Conservation (phyloP, 2,888 invertebrate species). For the Halictus ligatus region DNA sequence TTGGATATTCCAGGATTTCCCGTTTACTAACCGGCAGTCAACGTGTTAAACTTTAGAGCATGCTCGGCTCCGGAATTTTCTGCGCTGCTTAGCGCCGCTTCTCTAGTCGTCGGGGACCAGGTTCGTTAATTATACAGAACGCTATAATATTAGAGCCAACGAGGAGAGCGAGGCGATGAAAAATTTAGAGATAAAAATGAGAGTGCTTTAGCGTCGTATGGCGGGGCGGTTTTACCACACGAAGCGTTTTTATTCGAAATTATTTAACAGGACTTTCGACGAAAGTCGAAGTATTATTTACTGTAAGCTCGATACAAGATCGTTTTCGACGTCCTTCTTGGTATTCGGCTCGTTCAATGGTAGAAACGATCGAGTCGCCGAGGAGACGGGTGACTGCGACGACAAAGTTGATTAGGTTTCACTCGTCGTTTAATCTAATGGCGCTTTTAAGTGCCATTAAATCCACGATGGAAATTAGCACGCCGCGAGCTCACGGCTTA, state of each 20-base stretch:
- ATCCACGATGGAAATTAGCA: constrained; percentile 62
- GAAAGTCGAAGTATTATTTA: background rate
- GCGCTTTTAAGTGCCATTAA: constrained; percentile 63
- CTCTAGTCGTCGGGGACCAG: background rate
- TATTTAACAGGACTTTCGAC: background rate
- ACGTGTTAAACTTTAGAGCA: background rate
- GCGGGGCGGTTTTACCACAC: background rate
- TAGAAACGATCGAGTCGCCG: constrained; percentile 17
- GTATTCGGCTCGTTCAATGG: background rate
- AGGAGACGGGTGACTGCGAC: constrained; percentile 21
- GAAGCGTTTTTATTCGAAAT: background rate
- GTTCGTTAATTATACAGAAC: background rate
- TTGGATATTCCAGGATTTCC: background rate
- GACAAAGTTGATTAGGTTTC: constrained; percentile 61
- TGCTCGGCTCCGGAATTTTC: background rate
- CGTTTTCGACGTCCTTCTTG: background rate
- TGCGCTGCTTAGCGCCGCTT: background rate
- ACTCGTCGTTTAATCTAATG: constrained; percentile 55
- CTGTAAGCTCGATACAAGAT: background rate
- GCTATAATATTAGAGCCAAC: background rate
- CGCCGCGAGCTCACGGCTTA: constrained; percentile 58
- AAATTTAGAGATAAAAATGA: background rate
- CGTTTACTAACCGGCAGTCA: background rate
- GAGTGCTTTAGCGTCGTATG: background rate
- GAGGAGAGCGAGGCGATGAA: background rate